Base-by-base conservation (phyloP, 2,113 vertebrate genomes). In the Gavialis gangeticus region DNA sequence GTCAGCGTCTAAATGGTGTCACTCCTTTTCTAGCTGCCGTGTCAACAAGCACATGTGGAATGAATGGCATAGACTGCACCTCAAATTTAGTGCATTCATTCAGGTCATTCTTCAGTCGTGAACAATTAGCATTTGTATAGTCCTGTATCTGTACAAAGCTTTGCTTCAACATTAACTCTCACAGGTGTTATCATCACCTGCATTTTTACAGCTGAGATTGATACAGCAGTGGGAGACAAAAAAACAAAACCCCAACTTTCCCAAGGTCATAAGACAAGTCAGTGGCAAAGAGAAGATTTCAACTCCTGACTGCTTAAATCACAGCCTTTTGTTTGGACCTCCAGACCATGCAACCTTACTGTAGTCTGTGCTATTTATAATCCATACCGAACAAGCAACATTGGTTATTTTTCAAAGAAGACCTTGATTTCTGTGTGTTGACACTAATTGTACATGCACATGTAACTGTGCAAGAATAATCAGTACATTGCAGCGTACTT, bases 381-480 rank as follows among this genome's bases (percentile, higher is more conserved):
- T 88, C 84, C 89, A 60, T 79, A 86, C 73, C 77, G 46, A 75
- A 25, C 56, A 12, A 82, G 88, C 56, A 76, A 27, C 46, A 79
- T 0, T 1, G 55, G n/a, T 66, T 24, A 79, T 77, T 91, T 95
- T 88, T 63, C 76, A 88, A 83, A 93, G 90, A 14, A 87, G 62
- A 30, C 59, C 93, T 93, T 84, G 62, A 77, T 92, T 93, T 91
- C 71, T 62, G 18, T 87, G 83, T 78, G 19, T 81, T 82, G 79
- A 84, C 34, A 17, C 62, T 88, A 71, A 67, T 84, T 85, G 64
- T 82, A n/a, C 30, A 64, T 54, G 22, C 66, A 56, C 69, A 3
- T 90, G 84, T n/a, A 92, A 95, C 83, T 88, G 76, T 10, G 71
- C 54, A 92, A 82, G 21, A 67, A 90, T 88, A 67, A 88, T 71